Evolutionary conservation across 2,113 vertebrate species (phyloP).

Genomic region (Phrynosoma platyrhinos): DNA sequence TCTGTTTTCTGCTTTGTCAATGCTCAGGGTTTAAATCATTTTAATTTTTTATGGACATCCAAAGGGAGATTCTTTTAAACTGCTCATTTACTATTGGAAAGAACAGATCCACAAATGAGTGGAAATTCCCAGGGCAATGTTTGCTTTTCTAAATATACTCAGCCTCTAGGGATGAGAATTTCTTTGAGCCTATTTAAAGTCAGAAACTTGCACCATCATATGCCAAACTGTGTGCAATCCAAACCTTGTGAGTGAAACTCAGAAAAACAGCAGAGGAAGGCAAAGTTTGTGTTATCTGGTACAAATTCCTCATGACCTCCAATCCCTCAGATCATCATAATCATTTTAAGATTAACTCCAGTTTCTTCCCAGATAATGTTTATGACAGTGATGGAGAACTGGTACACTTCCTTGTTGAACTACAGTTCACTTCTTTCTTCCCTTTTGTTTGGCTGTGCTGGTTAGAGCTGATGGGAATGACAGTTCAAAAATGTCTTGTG

Average conservation of each 20-base stretch:
- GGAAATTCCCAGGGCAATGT: not conserved
- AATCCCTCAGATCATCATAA: not conserved
- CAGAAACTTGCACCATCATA: not conserved
- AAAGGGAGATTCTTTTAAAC: conserved; percentile 12
- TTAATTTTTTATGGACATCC: not conserved
- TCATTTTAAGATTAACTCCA: not conserved
- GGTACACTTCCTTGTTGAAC: not conserved
- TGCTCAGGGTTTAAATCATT: not conserved
- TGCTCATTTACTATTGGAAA: not conserved
- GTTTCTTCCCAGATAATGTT: not conserved
- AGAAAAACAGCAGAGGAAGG: not conserved
- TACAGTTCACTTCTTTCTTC: not conserved
- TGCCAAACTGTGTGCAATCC: not conserved
- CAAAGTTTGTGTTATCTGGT: not conserved
- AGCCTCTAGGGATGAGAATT: not conserved
- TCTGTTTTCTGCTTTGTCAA: not conserved
- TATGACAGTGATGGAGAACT: not conserved
- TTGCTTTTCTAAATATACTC: conserved; percentile 11
- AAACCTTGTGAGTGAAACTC: not conserved
- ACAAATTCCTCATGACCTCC: not conserved
- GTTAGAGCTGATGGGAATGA: not conserved
- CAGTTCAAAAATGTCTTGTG: not conserved
- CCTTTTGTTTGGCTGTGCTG: not conserved
- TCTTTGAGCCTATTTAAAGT: not conserved
- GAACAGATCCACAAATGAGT: not conserved